Percentiles rank a stretch among this genome's conserved stretches.
These are phyloP conservation scores for Mungos mungo DNA, from an alignment of 2,113 vertebrate species.

Conservation along the genomic window DNA sequence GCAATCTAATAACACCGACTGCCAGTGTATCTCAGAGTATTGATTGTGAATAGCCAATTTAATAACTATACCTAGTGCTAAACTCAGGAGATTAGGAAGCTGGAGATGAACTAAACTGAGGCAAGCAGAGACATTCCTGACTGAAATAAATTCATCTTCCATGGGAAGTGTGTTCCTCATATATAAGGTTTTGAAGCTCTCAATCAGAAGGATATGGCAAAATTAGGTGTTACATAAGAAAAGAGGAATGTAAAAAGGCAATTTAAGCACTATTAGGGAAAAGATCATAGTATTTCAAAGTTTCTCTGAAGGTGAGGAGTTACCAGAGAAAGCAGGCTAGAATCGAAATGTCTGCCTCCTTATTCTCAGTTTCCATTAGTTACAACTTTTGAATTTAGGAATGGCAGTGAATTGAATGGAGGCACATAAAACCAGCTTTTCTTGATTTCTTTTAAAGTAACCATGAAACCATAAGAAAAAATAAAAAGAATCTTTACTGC, in stretches of 20 bases:
- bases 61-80: neutral
- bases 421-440: neutral
- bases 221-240: neutral
- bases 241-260: neutral
- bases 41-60: constrained; percentile 9
- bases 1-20: neutral
- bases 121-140: neutral
- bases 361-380: neutral
- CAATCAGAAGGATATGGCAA: neutral
- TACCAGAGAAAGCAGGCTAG: neutral
- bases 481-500: neutral
- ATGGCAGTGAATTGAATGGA: neutral
- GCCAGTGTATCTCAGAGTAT: neutral
- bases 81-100: neutral
- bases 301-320: neutral
- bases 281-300: neutral
- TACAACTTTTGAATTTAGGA: neutral
- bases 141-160: neutral
- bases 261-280: neutral
- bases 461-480: neutral
- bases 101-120: neutral
- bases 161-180: neutral
- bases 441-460: neutral
- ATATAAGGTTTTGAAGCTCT: neutral
- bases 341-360: neutral